These are phyloP conservation scores for Xiphophorus hellerii DNA, from an alignment of 2,113 vertebrate species.

Conservation along the genomic window DNA sequence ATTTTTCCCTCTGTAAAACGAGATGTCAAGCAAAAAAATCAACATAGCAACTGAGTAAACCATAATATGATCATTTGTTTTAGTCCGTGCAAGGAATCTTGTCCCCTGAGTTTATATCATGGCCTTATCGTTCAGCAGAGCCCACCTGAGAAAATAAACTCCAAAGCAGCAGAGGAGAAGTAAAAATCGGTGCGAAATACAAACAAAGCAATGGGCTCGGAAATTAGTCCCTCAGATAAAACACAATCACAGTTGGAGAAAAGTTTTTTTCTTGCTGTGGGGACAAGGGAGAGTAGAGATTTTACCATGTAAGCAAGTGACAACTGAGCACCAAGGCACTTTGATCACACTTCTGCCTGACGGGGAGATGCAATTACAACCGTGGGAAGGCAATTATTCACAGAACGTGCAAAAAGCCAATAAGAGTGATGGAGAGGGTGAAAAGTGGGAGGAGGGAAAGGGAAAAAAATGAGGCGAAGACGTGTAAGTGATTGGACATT, in stretches of 20 bases:
- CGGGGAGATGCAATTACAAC: slow-evolving; percentile 77
- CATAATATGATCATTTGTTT: slow-evolving; percentile 44
- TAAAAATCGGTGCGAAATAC: slow-evolving; percentile 44
- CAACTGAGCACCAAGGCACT: slow-evolving; percentile 73
- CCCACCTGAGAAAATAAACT: slow-evolving; percentile 36
- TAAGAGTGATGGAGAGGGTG: slow-evolving; percentile 44
- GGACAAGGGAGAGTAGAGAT: slow-evolving; percentile 55
- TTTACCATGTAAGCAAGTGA: slow-evolving; percentile 72
- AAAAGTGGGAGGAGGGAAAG: slow-evolving; percentile 25
- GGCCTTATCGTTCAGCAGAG: slow-evolving; percentile 39
- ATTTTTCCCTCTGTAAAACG: slow-evolving; percentile 29
- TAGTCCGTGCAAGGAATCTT: slow-evolving; percentile 24
- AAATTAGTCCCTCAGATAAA: slow-evolving; percentile 65
- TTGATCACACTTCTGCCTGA: slow-evolving; percentile 80
- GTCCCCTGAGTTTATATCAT: slow-evolving; percentile 41
- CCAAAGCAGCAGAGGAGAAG: slow-evolving; percentile 13
- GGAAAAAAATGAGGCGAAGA: slow-evolving; percentile 49
- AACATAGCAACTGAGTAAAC: slow-evolving; percentile 18
- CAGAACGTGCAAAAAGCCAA: slow-evolving; percentile 69
- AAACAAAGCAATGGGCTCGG: slow-evolving; percentile 52
- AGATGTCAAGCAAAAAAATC: slow-evolving; percentile 38
- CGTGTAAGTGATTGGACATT: slow-evolving; percentile 73
- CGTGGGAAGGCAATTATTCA: slow-evolving; percentile 79
- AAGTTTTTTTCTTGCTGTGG: slow-evolving; percentile 18
- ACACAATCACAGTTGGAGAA: slow-evolving; percentile 13